A percentile compares a stretch with the other conserved stretches of the same genome.
Evolutionary conservation across 2,888 invertebrate genomes (phyloP).

Genomic region (Eurois occulta): DNA sequence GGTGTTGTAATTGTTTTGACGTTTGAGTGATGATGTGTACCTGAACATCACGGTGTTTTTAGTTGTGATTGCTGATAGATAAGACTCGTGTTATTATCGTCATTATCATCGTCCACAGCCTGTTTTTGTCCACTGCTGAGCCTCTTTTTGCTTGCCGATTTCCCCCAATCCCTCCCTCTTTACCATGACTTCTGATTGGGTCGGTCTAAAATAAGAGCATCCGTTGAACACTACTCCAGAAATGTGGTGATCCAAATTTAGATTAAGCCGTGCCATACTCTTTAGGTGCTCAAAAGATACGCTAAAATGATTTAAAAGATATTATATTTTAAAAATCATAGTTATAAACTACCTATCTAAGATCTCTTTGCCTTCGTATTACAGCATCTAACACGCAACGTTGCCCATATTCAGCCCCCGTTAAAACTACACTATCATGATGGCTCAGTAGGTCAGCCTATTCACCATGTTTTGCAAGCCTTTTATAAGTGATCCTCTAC

Average conservation of each 20-base stretch:
- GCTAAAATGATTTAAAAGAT: neutral
- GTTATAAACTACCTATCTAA: neutral
- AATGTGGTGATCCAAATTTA: neutral
- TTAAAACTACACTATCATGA: neutral
- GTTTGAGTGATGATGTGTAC: conserved; percentile 13
- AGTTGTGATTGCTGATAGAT: neutral
- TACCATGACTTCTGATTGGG: neutral
- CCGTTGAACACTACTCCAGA: neutral
- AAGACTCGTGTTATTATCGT: neutral
- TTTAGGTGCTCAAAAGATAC: neutral
- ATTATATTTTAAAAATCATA: neutral
- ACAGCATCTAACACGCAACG: neutral
- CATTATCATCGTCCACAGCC: neutral
- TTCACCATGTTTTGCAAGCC: conserved; percentile 11
- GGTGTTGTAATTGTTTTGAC: conserved; percentile 46
- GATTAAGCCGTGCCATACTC: neutral
- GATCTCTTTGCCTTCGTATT: neutral
- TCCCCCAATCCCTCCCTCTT: neutral
- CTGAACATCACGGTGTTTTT: neutral
- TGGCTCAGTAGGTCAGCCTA: conserved; percentile 11
- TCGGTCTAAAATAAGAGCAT: neutral
- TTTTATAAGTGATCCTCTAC: neutral
- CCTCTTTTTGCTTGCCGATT: neutral
- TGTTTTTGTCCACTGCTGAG: neutral
- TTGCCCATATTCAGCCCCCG: neutral